Evolutionary conservation across 1,140 invertebrate species (phyloP), one percentile per base, ranked within the genome.

Genomic region (Zaprionus nigranus): DNA sequence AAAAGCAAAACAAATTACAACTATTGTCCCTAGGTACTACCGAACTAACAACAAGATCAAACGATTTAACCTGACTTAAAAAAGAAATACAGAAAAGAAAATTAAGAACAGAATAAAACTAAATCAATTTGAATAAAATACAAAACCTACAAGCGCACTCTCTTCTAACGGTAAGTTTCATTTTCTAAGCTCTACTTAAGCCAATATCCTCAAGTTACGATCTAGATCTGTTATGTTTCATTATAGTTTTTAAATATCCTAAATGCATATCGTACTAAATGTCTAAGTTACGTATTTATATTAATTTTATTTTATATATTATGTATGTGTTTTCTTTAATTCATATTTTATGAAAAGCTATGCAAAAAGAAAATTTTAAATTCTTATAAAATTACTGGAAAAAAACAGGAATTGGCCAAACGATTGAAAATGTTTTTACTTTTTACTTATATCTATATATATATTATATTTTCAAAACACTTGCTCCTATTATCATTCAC

Each of bases 321-420:
- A 82, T 72, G 51, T 81, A 75, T 70, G 75, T 90, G 56, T 79
- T 60, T 76, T 83, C 75, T 66, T 54, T 87, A 76, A 70, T 17
- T 36, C 59, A 53, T 67, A 59, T 40, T 40, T 60, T 65, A 43
- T 56, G 56, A 58, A 49, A 66, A 51, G 36, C 54, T 78, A 78
- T 60, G 63, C 57, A 62, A 72, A 59, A 22, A 60, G 67, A 64
- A 85, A 80, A 78, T 78, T 76, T 86, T 34, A 85, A 90, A 90
- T 88, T 88, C 57, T 73, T 81, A 88, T 71, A 78, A 87, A 82
- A 77, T 51, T 71, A 75, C 43, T 76, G 61, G 69, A 73, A 57
- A 83, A 84, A 90, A 90, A 91, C 90, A 91, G 90, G 84, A 91
- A 91, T 91, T 91, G 90, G 90, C 90, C 90, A 70, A 86, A 82